Conservation (phyloP, 2,888 invertebrate genomes). For the Macaria notata region DNA sequence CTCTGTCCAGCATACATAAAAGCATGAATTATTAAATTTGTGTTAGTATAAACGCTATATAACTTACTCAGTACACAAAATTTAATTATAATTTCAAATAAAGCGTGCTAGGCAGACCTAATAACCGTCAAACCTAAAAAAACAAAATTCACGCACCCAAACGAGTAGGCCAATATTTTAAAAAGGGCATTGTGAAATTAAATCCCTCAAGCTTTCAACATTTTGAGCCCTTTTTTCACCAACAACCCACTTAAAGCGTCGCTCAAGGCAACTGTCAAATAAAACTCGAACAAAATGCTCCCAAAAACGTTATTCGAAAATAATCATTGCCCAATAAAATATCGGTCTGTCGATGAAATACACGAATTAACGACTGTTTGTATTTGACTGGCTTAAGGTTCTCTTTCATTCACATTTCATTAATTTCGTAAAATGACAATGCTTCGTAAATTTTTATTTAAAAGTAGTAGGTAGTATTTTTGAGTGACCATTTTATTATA, state of each 20-base stretch:
- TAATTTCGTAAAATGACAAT: too few species aligned
- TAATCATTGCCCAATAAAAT: conserved; percentile 21
- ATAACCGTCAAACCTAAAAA: too few species aligned
- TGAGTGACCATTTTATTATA: too few species aligned
- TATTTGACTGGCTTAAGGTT: conserved; percentile 6
- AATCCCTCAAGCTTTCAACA: conserved; percentile 4
- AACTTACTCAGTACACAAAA: too few species aligned
- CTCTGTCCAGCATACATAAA: too few species aligned
- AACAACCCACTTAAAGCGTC: conserved; percentile 13
- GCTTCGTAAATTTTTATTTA: too few species aligned
- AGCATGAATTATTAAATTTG: too few species aligned
- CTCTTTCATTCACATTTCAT: background rate
- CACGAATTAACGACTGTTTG: conserved; percentile 13
- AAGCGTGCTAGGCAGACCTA: too few species aligned
- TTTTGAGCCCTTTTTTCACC: conserved; percentile 6
- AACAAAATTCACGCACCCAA: background rate
- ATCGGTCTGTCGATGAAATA: conserved; percentile 17
- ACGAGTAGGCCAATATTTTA: background rate
- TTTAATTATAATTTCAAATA: too few species aligned
- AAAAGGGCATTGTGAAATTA: background rate
- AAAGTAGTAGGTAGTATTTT: too few species aligned
- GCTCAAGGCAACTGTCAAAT: conserved; percentile 22
- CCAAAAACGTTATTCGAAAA: conserved; percentile 19
- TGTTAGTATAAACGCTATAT: too few species aligned
- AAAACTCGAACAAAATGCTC: conserved; percentile 17